Evolutionary conservation across 2,113 vertebrate species (phyloP).

Genomic region (Gallinago undulata): DNA sequence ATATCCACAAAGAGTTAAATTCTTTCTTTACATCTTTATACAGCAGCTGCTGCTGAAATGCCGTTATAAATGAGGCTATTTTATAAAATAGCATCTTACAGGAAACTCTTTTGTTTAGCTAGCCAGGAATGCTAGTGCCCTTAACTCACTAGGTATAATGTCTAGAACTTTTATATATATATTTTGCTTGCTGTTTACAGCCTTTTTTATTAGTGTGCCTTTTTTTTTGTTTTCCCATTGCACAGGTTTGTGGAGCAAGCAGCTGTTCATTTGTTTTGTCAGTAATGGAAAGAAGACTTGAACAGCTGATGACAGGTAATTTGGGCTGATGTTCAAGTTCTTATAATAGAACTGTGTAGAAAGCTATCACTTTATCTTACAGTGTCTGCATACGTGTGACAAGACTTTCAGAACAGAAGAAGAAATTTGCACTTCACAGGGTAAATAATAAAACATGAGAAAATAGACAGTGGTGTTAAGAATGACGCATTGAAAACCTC

Average conservation of each 20-base stretch:
- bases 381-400: conserved; percentile 60
- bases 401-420: conserved; percentile 57
- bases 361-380: conserved; percentile 70
- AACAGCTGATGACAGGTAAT: conserved; percentile 71
- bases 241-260: conserved; percentile 52
- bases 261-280: conserved; percentile 70
- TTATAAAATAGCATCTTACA: neutral
- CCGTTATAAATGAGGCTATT: neutral
- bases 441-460: conserved; percentile 67
- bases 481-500: neutral
- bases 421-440: conserved; percentile 57
- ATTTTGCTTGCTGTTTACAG: conserved; percentile 41
- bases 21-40: neutral
- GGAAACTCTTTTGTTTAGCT: neutral
- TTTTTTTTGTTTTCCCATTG: neutral
- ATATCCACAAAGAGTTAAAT: neutral
- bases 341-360: conserved; percentile 57
- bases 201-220: conserved; percentile 20
- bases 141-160: conserved; percentile 17
- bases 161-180: neutral
- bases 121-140: neutral
- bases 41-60: neutral
- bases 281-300: conserved; percentile 62
- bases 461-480: conserved; percentile 36
- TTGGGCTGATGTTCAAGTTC: conserved; percentile 61